Evolutionary conservation across 2,113 vertebrate genomes (phyloP), one percentile per base, ranked within the genome.

Genomic region (Hemiscyllium ocellatum): DNA sequence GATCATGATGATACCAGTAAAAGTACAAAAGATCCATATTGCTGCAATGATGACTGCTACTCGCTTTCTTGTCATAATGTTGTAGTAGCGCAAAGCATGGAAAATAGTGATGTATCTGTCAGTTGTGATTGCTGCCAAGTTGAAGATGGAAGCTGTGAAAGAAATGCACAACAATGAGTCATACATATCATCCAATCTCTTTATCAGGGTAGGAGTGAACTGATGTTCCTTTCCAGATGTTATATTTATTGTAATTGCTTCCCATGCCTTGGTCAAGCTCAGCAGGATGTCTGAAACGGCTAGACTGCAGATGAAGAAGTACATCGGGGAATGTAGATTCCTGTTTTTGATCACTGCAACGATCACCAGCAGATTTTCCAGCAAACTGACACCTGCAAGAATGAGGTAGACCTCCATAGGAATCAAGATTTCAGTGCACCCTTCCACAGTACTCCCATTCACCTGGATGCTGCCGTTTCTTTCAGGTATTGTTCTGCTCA

Each of bases 21-120:
- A 97, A 0, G 97, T 97, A 24, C 99, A 99, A 86, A 98, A 96
- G 0, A 50, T 96, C 99, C 99, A 99, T 96, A 99, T 98, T 87
- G 97, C 56, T 0, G 95, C 96, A 96, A 99, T 85, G 94, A 98
- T 96, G 37, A 96, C 47, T 4, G 96, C 86, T 3, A 98, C 97
- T 1, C 98, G 98, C 91, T 96, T 97, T 96, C 97, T 96, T 0
- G 99, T 99, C 98, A 99, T 98, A 87, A 99, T 98, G 26, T 98
- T 98, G 96, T 99, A 98, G 96, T 99, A 99, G 7, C 97, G 96
- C 86, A 99, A 96, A 0, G 99, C 98, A 0, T 99, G 98, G 97
- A 99, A 99, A 96, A 99, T 99, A 5, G 98, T 99, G 96, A 99
- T 98, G 96, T 99, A 99, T 68, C 99, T 98, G 85, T 99, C 99